These are phyloP conservation scores for Epistrophe grossulariae DNA, from an alignment of 2,888 invertebrate species.

Conservation along the genomic window DNA sequence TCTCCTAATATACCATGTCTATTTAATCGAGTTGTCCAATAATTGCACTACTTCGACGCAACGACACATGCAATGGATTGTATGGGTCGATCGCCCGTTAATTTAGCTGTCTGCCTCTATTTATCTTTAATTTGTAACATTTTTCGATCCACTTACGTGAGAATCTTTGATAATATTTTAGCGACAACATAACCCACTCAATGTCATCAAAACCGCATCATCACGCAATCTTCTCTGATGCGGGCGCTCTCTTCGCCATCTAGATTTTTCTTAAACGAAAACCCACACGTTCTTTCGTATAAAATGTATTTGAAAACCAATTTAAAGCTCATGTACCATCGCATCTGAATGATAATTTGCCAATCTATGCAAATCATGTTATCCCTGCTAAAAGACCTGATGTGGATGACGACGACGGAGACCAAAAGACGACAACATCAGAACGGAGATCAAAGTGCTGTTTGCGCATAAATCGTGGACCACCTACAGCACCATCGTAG, in stretches of 20 bases:
- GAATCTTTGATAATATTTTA: slow-evolving; percentile 33
- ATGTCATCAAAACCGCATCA: slow-evolving; percentile 28
- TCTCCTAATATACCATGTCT: too few species aligned
- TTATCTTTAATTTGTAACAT: slow-evolving; percentile 5
- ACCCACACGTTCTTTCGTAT: slow-evolving; percentile 18
- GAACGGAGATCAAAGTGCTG: slow-evolving; percentile 71
- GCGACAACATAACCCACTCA: slow-evolving; percentile 68
- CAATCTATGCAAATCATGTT: slow-evolving; percentile 75
- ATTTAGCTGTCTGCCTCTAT: background rate
- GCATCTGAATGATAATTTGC: slow-evolving; percentile 55
- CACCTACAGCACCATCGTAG: slow-evolving; percentile 60
- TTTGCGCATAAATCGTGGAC: slow-evolving; percentile 67
- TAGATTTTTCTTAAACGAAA: background rate
- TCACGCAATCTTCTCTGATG: slow-evolving; percentile 36
- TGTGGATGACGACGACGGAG: slow-evolving; percentile 8
- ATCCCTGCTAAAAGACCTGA: slow-evolving; percentile 39
- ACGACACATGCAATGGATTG: too few species aligned
- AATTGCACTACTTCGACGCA: too few species aligned
- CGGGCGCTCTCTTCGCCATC: background rate
- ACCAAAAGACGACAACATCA: slow-evolving; percentile 44
- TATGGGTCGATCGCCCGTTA: too few species aligned
- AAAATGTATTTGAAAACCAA: slow-evolving; percentile 61
- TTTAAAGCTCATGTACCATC: slow-evolving; percentile 67
- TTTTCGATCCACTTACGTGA: background rate
- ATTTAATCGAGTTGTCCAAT: too few species aligned